phyloP scores from a whole-genome alignment of 2,888 invertebrate genomes.

The Netelia inedita region DNA sequence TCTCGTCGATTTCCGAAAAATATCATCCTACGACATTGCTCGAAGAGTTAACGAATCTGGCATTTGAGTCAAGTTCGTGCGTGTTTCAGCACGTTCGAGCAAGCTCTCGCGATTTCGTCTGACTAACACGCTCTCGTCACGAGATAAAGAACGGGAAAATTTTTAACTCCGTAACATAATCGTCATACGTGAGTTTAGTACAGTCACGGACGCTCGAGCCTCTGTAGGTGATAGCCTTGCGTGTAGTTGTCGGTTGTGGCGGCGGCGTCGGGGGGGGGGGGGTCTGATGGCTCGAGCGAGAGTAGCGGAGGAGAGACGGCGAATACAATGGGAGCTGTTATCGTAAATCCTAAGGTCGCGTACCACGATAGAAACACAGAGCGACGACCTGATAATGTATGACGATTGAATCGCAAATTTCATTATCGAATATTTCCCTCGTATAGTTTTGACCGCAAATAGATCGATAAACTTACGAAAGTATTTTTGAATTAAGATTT shows the following conservation, averaged over 20 bases:
- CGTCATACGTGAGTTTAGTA: background rate
- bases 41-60: conserved; percentile 8
- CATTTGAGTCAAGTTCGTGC: conserved; percentile 38
- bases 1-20: no score
- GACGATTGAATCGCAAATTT: no score
- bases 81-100: conserved; percentile 60
- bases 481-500: no score
- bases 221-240: background rate
- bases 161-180: background rate
- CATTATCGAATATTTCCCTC: no score
- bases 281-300: background rate
- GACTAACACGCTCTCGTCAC: conserved; percentile 33
- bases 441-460: no score
- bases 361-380: no score
- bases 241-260: background rate
- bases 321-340: no score
- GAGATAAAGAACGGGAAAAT: conserved; percentile 4
- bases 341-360: no score
- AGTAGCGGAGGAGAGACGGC: no score
- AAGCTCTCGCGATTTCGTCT: conserved; percentile 55
- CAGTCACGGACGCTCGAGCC: conserved; percentile 2
- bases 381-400: no score
- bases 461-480: no score
- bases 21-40: background rate
- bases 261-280: background rate